These are phyloP conservation scores for Agrypnia vestita DNA, from an alignment of 1,140 invertebrate species.

Conservation along the genomic window DNA sequence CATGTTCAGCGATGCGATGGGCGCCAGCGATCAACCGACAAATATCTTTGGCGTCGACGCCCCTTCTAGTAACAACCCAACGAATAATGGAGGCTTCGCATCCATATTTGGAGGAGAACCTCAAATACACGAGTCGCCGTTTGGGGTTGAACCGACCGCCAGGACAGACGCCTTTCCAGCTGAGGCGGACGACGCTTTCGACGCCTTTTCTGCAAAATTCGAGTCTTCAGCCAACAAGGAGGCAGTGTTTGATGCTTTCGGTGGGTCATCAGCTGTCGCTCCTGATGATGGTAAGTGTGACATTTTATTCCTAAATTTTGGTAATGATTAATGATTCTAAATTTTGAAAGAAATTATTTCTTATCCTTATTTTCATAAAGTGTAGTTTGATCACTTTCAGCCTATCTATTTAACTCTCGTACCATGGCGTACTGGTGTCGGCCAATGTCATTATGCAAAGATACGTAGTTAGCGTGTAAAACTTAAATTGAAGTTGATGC, in stretches of 20 bases:
- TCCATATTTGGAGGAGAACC: conserved; percentile 39
- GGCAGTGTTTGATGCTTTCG: conserved; percentile 72
- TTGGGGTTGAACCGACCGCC: conserved; percentile 11
- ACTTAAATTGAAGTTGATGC: too few relatives aligned
- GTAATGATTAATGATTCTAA: too few relatives aligned
- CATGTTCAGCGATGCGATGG: conserved; percentile 26
- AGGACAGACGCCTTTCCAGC: conserved; percentile 12
- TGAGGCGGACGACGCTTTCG: conserved; percentile 76
- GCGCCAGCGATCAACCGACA: neutral
- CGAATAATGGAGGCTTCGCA: conserved; percentile 33
- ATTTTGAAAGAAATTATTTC: too few relatives aligned
- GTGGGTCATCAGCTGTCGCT: conserved; percentile 54
- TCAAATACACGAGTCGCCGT: conserved; percentile 16
- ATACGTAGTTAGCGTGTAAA: too few relatives aligned
- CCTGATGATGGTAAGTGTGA: conserved; percentile 66
- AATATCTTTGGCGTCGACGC: conserved; percentile 45
- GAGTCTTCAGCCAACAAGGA: conserved; percentile 75
- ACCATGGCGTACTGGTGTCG: too few relatives aligned
- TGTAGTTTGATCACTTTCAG: too few relatives aligned
- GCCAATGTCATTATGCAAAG: too few relatives aligned
- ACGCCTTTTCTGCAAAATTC: conserved; percentile 91
- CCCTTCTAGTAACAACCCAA: neutral
- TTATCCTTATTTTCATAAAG: too few relatives aligned
- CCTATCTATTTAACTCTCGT: too few relatives aligned
- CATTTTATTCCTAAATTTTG: neutral